A percentile compares a stretch with the other conserved stretches of the same genome.
These are phyloP conservation scores for Catocala nupta DNA, from an alignment of 2,888 invertebrate genomes.

Conservation along the genomic window DNA sequence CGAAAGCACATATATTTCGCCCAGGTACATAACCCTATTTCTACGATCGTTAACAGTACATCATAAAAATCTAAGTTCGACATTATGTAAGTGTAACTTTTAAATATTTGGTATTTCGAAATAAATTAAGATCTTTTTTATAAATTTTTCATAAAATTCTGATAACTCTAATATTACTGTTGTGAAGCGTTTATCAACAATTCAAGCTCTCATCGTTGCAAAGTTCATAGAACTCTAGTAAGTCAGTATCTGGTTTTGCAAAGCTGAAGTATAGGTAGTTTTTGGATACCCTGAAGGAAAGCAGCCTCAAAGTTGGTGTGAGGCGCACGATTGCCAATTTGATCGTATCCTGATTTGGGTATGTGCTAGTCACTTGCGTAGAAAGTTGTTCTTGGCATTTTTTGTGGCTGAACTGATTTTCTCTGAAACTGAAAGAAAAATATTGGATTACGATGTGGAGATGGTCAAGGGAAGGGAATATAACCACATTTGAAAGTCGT, in stretches of 20 bases:
- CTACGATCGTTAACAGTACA: background rate
- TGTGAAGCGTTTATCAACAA: constrained; percentile 9
- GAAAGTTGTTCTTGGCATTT: constrained; percentile 43
- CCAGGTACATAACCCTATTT: too few relatives aligned
- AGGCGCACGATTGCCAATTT: constrained; percentile 68
- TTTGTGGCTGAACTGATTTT: constrained; percentile 35
- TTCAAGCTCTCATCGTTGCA: constrained; percentile 51
- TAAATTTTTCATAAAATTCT: too few relatives aligned
- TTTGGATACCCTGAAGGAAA: constrained; percentile 75
- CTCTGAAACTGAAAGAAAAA: constrained; percentile 51
- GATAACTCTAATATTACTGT: constrained; percentile 17
- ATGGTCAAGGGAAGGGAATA: too few relatives aligned
- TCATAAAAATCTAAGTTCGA: too few relatives aligned
- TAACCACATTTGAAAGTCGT: too few relatives aligned
- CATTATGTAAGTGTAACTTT: too few relatives aligned
- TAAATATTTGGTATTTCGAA: too few relatives aligned
- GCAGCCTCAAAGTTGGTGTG: constrained; percentile 63
- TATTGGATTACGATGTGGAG: background rate
- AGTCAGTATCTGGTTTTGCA: constrained; percentile 66
- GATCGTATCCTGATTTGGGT: constrained; percentile 52
- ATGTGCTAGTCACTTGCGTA: constrained; percentile 10
- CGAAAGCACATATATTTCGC: too few relatives aligned
- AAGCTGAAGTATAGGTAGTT: constrained; percentile 74
- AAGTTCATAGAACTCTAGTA: constrained; percentile 69
- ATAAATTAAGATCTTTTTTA: too few relatives aligned